Conservation (phyloP, 1,140 invertebrate species). For the Microplitis demolitor region DNA sequence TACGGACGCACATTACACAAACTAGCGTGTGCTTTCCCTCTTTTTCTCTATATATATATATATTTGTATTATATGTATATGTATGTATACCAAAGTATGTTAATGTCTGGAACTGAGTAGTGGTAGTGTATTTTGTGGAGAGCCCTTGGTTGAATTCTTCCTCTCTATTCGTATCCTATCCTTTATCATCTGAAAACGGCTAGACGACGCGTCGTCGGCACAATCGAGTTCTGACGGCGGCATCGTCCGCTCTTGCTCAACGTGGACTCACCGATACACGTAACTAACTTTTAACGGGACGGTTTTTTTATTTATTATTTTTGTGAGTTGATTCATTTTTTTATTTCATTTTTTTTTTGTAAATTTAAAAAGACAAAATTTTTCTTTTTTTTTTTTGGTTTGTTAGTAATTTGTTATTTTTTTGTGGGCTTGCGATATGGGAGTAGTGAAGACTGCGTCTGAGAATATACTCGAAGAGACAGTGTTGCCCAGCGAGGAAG, state of each 20-base stretch:
- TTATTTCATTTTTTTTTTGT: no score
- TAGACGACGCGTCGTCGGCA: conserved; percentile 46
- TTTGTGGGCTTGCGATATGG: conserved; percentile 47
- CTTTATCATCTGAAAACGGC: conserved; percentile 33
- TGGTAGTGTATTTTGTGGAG: no score
- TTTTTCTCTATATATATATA: no score
- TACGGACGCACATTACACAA: no score
- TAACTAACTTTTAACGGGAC: background rate
- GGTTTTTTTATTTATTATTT: background rate
- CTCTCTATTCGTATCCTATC: conserved; percentile 33
- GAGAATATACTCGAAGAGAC: conserved; percentile 52
- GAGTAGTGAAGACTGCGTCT: conserved; percentile 54
- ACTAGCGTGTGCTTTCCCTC: no score
- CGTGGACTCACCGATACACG: background rate
- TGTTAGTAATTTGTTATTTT: background rate
- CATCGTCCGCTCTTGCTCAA: background rate
- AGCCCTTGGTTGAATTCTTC: background rate
- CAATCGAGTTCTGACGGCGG: conserved; percentile 13
- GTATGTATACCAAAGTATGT: background rate
- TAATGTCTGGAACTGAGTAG: no score
- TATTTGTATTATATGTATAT: no score
- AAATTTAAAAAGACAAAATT: no score
- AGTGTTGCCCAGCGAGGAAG: conserved; percentile 55
- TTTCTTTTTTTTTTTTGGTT: background rate
- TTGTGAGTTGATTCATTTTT: background rate